Evolutionary conservation across 64 coral and sea anemone genomes (phyloP), one percentile per base, ranked within the genome.

Genomic region (Pachyseris speciosa): DNA sequence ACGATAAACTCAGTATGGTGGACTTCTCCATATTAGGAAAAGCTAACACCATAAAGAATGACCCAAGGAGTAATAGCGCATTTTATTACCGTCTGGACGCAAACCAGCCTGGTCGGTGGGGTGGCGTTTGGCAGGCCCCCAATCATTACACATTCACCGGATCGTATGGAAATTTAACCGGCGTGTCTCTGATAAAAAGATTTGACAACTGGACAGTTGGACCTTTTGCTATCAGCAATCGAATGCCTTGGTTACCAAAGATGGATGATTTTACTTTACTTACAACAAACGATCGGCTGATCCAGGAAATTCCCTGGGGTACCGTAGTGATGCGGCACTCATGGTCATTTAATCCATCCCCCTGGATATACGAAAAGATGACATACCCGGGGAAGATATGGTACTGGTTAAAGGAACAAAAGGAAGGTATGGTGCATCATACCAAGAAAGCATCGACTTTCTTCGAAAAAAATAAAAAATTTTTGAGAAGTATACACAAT

Each of bases 21-120:
- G 69, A 72, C 17, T 72, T 72, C 37, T 72, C 69, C 69, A 72
- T 72, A 26, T 72, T 72, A 72, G 69, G 69, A 72, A 72, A 72
- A 43, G 69, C 69, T 41, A n/a, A 72, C 38, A 22, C 13, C 38
- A 72, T 72, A 1, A 72, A 72, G 69, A 8, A 36, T 24, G 69
- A 72, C 38, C n/a, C 69, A 43, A 22, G 13, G 1, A 41, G 43
- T 19, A 42, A 44, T 7, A 72, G 37, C 26, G 37, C 69, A 6
- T 72, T 72, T 43, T 37, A 41, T 37, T 72, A 72, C 8, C 69
- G 69, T 2, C 36, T 72, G n/a, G 69, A 72, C 43, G 69, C 69
- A 41, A 72, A 41, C 25, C 31, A 72, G 16, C 37, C 13, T 9
- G 69, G 69, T 5, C 37, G 69, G 6, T 72, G 69, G 69, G 69